Evolutionary conservation across 2,888 invertebrate species (phyloP).

Genomic region (Spisula subtruncata): DNA sequence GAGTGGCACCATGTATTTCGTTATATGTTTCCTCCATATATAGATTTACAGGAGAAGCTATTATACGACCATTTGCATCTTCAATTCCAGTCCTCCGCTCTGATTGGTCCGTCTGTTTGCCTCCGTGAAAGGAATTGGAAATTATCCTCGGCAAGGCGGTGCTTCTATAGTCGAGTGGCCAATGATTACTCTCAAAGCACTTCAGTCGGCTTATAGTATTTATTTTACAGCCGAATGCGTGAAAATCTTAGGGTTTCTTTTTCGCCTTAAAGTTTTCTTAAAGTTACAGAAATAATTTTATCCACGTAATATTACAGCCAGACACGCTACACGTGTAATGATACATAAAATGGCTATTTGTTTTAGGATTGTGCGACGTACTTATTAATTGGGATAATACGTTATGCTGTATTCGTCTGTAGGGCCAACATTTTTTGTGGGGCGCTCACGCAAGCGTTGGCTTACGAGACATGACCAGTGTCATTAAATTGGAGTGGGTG

Average conservation of each 20-base stretch:
- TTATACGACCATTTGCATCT: neutral
- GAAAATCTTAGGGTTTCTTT: slow-evolving; percentile 20
- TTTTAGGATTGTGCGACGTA: neutral
- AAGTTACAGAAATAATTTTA: neutral
- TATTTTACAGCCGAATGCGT: neutral
- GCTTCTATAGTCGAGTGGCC: neutral
- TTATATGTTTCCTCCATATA: neutral
- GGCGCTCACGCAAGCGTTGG: too few relatives aligned
- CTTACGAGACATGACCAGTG: too few relatives aligned
- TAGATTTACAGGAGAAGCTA: neutral
- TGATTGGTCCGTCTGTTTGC: neutral
- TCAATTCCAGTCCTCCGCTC: neutral
- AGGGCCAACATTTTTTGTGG: too few relatives aligned
- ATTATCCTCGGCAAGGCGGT: neutral
- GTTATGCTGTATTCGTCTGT: too few relatives aligned
- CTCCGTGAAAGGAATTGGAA: neutral
- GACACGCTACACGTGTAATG: neutral
- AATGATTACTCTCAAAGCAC: neutral
- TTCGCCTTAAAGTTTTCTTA: neutral
- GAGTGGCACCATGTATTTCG: neutral
- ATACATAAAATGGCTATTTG: neutral
- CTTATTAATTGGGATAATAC: too few relatives aligned
- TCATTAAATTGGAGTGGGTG: too few relatives aligned
- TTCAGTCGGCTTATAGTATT: neutral
- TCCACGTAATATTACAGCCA: neutral